These are phyloP conservation scores for Synanthedon myopaeformis DNA, from an alignment of 2,888 invertebrate genomes.

Conservation along the genomic window DNA sequence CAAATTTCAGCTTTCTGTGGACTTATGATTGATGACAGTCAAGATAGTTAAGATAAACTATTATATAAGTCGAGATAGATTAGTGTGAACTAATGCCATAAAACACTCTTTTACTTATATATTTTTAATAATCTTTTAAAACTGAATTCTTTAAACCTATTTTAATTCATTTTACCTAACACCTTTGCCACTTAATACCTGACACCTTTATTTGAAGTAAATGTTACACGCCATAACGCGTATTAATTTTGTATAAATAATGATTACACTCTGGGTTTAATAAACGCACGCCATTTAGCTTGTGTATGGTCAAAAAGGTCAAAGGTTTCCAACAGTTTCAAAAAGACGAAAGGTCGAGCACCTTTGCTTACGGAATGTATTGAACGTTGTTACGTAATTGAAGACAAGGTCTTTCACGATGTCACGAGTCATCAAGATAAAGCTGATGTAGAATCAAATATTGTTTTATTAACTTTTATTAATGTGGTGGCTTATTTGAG, in stretches of 20 bases:
- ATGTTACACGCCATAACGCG: slow-evolving; percentile 9
- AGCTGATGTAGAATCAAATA: no score
- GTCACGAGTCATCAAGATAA: background rate
- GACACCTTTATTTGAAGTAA: slow-evolving; percentile 4
- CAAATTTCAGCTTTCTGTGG: background rate
- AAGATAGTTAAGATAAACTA: no score
- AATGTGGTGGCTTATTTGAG: no score
- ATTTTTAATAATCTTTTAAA: no score
- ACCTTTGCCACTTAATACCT: slow-evolving; percentile 4
- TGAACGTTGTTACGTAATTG: background rate
- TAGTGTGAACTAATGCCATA: no score
- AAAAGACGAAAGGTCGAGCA: slow-evolving; percentile 6
- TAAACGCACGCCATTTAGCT: slow-evolving; percentile 5
- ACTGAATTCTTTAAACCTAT: no score
- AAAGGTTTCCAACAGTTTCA: slow-evolving; percentile 5
- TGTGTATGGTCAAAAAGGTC: slow-evolving; percentile 6
- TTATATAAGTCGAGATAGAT: no score
- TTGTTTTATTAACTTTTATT: no score
- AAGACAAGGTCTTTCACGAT: background rate
- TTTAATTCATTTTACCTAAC: no score
- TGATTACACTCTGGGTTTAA: slow-evolving; percentile 2
- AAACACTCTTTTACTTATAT: no score
- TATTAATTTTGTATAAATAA: slow-evolving; percentile 3
- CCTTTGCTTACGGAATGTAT: slow-evolving; percentile 3
- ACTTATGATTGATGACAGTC: no score